Base-by-base conservation (phyloP, 2,113 vertebrate species). In the Dicerorhinus sumatrensis region DNA sequence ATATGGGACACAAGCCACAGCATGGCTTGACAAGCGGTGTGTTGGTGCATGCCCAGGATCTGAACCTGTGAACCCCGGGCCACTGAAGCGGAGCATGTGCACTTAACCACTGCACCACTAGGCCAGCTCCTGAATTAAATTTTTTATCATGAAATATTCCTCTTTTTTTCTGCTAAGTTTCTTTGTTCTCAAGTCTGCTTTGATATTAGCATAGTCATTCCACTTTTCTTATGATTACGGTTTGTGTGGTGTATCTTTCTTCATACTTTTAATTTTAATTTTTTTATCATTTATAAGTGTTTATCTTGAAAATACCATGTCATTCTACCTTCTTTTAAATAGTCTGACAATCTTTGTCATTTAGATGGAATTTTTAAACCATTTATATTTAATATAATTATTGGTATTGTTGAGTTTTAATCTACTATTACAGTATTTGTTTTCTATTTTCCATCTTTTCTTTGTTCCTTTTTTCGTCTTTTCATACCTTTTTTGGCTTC, bases 351-450 rank as follows among this genome's bases (percentile, higher is more conserved):
- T 62, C 33, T 89, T 82, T 93, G 72, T 93, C 27, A 75, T n/a
- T 91, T 56, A 56, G 54, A 51, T 87, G 42, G 42, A 27, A 75
- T 17, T 75, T 82, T 87, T 67, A 80, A 65, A 65, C 5, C 58
- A 63, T 79, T 85, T 90, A 72, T 72, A 72, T 13, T 93, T 93
- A 72, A 70, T 88, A 25, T 84, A 62, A 76, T 63, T 89, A n/a
- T 56, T 31, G 42, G 29, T 75, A 23, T 63, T 76, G 9, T 69
- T 82, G 14, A 8, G 3, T 82, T 58, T 79, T 72, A 80, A 23
- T 29, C 20, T 85, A 69, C 4, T n/a, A 21, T 67, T 67, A 75
- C n/a, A 5, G 13, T 31, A 9, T 63, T 86, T 73, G 29, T 88
- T 90, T 86, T 91, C 72, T 72, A 12, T 76, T 95, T 67, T 36